Conservation (phyloP, 2,797 vertebrate species). For the Spea hammondii region DNA sequence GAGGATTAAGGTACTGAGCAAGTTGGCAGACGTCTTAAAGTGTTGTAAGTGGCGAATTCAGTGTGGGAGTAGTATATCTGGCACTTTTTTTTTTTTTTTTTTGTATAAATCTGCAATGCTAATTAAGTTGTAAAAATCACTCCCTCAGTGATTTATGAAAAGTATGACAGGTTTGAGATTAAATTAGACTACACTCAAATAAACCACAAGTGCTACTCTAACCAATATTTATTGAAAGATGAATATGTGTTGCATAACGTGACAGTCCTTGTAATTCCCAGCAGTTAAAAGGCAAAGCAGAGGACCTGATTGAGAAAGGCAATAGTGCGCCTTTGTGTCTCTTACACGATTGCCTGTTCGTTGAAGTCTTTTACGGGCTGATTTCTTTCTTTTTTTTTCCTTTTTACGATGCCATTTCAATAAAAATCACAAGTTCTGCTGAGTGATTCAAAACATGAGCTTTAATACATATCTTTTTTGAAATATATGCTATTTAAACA, state of each 20-base stretch:
- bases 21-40: slow-evolving; percentile 30
- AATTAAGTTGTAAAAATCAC: slow-evolving; percentile 46
- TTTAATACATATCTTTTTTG: not conserved
- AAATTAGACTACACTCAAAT: slow-evolving; percentile 41
- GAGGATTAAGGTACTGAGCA: slow-evolving; percentile 27
- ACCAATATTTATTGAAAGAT: slow-evolving; percentile 43
- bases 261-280: slow-evolving; percentile 27
- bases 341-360: slow-evolving; percentile 6
- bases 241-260: slow-evolving; percentile 19
- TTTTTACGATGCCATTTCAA: not conserved
- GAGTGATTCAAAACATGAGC: not conserved
- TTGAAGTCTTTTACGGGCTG: not conserved
- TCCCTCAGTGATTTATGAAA: slow-evolving; percentile 44
- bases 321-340: slow-evolving; percentile 24
- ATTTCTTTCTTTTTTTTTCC: slow-evolving; percentile 6
- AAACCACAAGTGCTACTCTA: slow-evolving; percentile 41
- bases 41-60: slow-evolving; percentile 20
- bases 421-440: slow-evolving; percentile 2
- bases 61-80: slow-evolving; percentile 34
- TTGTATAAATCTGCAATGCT: slow-evolving; percentile 42
- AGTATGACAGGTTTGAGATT: slow-evolving; percentile 39
- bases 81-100: slow-evolving; percentile 6
- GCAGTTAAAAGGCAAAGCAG: slow-evolving; percentile 27
- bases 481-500: not conserved
- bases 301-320: slow-evolving; percentile 16